Percentiles rank a stretch among this genome's conserved stretches.
Evolutionary conservation across 64 coral and sea anemone genomes (phyloP).

Genomic region (Trachythela sp.): DNA sequence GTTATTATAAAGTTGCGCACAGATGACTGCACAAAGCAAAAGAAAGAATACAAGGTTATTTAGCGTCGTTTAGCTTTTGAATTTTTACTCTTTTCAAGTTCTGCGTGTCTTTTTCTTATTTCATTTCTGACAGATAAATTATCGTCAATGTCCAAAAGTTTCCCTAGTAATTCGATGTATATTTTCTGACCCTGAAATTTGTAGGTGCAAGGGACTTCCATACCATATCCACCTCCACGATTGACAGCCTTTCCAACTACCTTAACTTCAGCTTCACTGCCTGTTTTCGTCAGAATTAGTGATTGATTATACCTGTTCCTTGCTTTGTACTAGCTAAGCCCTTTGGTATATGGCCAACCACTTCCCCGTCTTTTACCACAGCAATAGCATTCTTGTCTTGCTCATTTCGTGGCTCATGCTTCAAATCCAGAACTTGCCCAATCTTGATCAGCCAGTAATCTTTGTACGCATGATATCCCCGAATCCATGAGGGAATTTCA

Average conservation of each 20-base stretch:
- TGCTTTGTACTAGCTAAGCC: constrained; percentile 46
- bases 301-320: constrained; percentile 22
- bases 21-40: too few species aligned
- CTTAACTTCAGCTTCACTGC: constrained; percentile 38
- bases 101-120: too few species aligned
- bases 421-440: constrained; percentile 13
- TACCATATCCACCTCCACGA: constrained; percentile 34
- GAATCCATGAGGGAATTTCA: constrained; percentile 27
- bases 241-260: constrained; percentile 41
- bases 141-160: constrained; percentile 39
- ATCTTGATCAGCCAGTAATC: constrained; percentile 22
- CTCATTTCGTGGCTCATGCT: constrained; percentile 20
- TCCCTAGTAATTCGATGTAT: constrained; percentile 26
- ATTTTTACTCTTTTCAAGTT: too few species aligned
- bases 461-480: constrained; percentile 23
- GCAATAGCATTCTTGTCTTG: constrained; percentile 29
- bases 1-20: too few species aligned
- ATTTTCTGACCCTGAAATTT: constrained; percentile 40
- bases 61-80: too few species aligned
- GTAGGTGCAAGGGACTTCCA: constrained; percentile 46
- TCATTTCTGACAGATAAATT: too few species aligned
- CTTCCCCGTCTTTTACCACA: constrained; percentile 18
- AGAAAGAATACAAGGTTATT: too few species aligned
- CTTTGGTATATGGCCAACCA: constrained; percentile 30
- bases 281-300: constrained; percentile 29